Percentiles rank a stretch among this genome's conserved stretches.
Evolutionary conservation across 37 sponge, comb jelly and placozoan genomes (phyloP).

Genomic region (Lycopodina hypogea): DNA sequence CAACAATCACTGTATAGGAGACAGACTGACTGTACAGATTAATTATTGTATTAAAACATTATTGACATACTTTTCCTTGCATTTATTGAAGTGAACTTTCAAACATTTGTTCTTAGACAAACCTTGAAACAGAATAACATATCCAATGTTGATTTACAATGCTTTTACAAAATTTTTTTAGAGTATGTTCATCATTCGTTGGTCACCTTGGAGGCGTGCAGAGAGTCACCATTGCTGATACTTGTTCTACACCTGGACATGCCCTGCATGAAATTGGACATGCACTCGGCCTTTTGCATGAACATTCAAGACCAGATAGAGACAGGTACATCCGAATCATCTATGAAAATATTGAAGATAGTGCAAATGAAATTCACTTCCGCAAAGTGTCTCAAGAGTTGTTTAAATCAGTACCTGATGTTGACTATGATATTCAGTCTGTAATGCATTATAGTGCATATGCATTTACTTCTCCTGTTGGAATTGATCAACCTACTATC

Average conservation of each 20-base stretch:
- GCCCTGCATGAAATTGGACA: slow-evolving; percentile 73
- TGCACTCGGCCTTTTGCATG: slow-evolving; percentile 69
- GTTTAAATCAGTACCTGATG: slow-evolving; percentile 4
- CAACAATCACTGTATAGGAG: too few relatives aligned
- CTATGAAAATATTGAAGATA: slow-evolving; percentile 19
- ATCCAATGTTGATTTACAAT: neutral
- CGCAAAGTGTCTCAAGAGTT: neutral
- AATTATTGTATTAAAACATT: too few relatives aligned
- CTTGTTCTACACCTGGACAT: slow-evolving; percentile 23
- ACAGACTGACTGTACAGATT: neutral
- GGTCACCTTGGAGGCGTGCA: slow-evolving; percentile 6
- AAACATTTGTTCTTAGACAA: neutral
- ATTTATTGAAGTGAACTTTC: neutral
- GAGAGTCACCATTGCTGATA: neutral
- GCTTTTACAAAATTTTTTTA: neutral
- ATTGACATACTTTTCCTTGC: neutral
- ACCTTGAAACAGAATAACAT: neutral
- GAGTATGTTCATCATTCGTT: slow-evolving; percentile 1
- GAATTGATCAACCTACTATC: slow-evolving; percentile 21
- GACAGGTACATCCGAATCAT: slow-evolving; percentile 47
- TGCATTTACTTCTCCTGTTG: slow-evolving; percentile 14
- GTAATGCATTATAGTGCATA: slow-evolving; percentile 63
- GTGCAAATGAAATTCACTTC: slow-evolving; percentile 10
- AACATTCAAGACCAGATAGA: slow-evolving; percentile 65
- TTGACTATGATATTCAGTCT: slow-evolving; percentile 60